These are phyloP conservation scores for Epiblema foenella DNA, from an alignment of 2,888 invertebrate species.

Conservation along the genomic window DNA sequence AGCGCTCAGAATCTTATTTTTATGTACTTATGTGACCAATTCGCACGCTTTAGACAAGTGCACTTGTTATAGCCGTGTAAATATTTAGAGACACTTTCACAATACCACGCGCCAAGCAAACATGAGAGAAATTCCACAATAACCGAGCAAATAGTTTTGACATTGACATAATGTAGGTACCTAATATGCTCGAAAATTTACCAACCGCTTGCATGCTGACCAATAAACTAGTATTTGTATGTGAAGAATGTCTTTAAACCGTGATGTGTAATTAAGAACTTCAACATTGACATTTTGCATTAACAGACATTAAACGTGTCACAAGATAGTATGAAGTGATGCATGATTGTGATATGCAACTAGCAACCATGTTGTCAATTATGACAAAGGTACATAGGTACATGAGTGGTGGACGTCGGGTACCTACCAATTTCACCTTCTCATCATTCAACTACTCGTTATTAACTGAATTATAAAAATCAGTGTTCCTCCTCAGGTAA, in stretches of 20 bases:
- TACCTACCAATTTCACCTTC: no score
- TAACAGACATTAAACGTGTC: no score
- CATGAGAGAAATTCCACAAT: slow-evolving; percentile 39
- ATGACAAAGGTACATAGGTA: no score
- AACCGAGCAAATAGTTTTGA: slow-evolving; percentile 37
- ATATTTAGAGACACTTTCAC: slow-evolving; percentile 44
- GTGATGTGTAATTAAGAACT: slow-evolving; percentile 7
- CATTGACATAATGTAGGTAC: slow-evolving; percentile 36
- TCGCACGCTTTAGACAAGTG: slow-evolving; percentile 23
- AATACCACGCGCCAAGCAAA: slow-evolving; percentile 20
- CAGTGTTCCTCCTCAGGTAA: neutral
- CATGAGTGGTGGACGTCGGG: no score
- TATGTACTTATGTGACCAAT: slow-evolving; percentile 18
- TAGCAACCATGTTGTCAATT: no score
- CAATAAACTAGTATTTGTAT: slow-evolving; percentile 9
- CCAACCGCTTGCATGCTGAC: slow-evolving; percentile 9
- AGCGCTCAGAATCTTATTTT: neutral
- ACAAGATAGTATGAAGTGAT: no score
- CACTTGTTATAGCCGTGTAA: slow-evolving; percentile 34
- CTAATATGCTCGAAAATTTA: slow-evolving; percentile 20
- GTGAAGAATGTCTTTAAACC: slow-evolving; percentile 13
- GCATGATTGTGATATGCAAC: no score
- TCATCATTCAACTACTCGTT: no score
- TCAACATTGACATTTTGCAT: slow-evolving; percentile 10
- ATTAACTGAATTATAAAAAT: neutral